Evolutionary conservation across 2,113 vertebrate species (phyloP).

Genomic region (Cebidichthys violaceus): DNA sequence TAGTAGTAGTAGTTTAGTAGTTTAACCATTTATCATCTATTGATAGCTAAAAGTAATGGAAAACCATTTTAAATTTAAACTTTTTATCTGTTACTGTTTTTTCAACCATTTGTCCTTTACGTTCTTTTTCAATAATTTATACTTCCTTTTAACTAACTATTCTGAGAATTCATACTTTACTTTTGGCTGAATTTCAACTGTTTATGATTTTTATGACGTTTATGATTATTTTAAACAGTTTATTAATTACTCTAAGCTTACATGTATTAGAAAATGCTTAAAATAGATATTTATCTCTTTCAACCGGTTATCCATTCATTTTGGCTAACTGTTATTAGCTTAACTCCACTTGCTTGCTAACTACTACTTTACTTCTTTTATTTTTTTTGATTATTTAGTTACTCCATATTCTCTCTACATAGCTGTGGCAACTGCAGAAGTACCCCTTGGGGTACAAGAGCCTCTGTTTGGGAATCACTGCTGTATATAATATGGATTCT

Average conservation of each 20-base stretch:
- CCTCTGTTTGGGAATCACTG: background rate
- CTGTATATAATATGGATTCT: background rate
- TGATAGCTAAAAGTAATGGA: background rate
- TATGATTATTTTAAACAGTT: background rate
- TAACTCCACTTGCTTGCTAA: background rate
- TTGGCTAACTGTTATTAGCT: background rate
- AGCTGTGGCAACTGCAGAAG: background rate
- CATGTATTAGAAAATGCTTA: background rate
- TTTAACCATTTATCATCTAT: background rate
- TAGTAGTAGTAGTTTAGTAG: too few relatives aligned
- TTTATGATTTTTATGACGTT: background rate
- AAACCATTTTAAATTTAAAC: background rate
- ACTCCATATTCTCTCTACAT: background rate
- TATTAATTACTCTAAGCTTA: background rate
- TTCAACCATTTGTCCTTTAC: background rate
- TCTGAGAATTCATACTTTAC: background rate
- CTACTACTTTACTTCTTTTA: background rate
- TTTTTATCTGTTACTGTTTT: background rate
- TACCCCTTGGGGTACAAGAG: background rate
- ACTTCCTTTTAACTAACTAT: background rate
- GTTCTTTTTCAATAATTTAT: background rate
- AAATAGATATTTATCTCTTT: too few relatives aligned
- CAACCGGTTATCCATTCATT: background rate
- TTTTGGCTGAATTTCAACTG: background rate
- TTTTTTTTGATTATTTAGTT: background rate